A percentile compares a stretch with the other conserved stretches of the same genome.
Evolutionary conservation across 2,797 vertebrate species (phyloP).

Genomic region (Ceryle rudis): DNA sequence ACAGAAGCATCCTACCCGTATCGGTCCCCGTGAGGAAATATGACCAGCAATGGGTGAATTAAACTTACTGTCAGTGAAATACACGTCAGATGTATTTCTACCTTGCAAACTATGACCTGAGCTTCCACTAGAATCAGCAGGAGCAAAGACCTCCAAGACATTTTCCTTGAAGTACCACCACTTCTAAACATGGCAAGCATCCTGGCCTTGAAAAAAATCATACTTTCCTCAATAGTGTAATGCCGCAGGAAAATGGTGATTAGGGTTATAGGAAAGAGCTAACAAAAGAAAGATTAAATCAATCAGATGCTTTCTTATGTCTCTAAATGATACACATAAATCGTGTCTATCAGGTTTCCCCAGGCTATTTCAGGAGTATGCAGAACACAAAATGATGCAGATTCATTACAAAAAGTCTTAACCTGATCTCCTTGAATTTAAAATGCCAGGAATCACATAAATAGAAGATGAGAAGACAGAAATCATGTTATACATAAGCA

Average conservation of each 20-base stretch:
- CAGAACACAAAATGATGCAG: constrained; percentile 35
- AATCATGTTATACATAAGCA: neutral
- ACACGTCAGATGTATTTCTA: neutral
- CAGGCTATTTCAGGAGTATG: constrained; percentile 23
- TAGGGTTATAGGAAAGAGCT: constrained; percentile 39
- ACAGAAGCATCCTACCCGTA: neutral
- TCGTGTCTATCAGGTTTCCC: neutral
- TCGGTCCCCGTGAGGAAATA: neutral
- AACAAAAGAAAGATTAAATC: constrained; percentile 13
- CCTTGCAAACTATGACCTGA: neutral
- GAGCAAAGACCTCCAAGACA: neutral
- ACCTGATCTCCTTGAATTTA: constrained; percentile 52
- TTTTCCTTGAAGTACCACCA: neutral
- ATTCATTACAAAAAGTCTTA: constrained; percentile 48
- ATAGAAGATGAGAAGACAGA: constrained; percentile 9
- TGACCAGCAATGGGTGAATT: neutral
- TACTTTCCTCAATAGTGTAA: neutral
- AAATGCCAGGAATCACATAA: constrained; percentile 28
- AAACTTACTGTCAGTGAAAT: neutral
- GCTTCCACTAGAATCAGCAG: neutral
- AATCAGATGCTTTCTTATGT: constrained; percentile 21
- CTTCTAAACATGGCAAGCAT: neutral
- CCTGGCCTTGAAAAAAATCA: constrained; percentile 1
- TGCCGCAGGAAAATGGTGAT: neutral
- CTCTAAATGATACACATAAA: constrained; percentile 41